Conservation (phyloP, 2,797 vertebrate genomes). For the Enteromius mattozi region DNA sequence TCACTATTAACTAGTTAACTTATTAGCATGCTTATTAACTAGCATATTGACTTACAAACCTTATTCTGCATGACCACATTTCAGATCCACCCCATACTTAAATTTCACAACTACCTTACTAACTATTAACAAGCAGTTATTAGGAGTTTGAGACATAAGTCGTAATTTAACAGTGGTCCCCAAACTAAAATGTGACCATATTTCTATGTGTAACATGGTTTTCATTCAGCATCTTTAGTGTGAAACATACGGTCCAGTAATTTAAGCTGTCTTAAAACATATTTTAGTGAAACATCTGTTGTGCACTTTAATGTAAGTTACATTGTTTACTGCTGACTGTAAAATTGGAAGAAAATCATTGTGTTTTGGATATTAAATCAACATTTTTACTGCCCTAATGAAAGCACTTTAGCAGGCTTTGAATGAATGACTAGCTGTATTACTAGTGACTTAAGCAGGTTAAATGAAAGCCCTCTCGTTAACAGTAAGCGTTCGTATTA, state of each 20-base stretch:
- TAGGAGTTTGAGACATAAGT: background rate
- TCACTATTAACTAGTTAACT: background rate
- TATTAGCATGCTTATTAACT: background rate
- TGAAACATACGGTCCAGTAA: background rate
- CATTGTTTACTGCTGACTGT: background rate
- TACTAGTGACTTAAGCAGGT: background rate
- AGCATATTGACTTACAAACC: background rate
- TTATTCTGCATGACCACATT: background rate
- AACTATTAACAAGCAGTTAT: too few species aligned
- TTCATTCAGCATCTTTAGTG: background rate
- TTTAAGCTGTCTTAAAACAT: background rate
- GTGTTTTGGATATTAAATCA: background rate
- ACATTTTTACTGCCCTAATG: background rate
- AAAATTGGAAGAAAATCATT: background rate
- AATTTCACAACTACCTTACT: too few species aligned
- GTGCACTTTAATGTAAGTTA: background rate
- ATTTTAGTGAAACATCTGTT: background rate
- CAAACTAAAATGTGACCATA: background rate
- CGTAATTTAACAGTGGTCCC: background rate
- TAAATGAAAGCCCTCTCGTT: slow-evolving; percentile 15
- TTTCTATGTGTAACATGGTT: background rate
- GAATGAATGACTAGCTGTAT: background rate
- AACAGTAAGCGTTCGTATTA: background rate
- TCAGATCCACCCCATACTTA: background rate
- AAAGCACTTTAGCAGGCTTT: slow-evolving; percentile 6